Percentiles rank a stretch among this genome's conserved stretches.
Evolutionary conservation across 2,888 invertebrate genomes (phyloP).

Genomic region (Pachymerium ferrugineum): DNA sequence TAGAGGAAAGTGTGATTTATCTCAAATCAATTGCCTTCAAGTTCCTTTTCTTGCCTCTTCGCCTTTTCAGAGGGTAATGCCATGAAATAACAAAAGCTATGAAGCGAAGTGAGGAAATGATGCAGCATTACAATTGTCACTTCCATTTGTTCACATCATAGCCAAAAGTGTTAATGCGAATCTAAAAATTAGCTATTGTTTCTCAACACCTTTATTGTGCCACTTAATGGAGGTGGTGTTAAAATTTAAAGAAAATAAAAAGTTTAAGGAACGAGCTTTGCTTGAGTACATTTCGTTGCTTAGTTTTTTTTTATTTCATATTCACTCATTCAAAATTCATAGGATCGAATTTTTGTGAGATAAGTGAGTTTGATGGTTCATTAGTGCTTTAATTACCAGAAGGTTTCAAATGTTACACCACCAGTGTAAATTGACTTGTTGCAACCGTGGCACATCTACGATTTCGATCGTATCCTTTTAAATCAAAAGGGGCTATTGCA

Average conservation of each 20-base stretch:
- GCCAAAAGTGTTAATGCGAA: not conserved
- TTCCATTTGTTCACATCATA: conserved; percentile 19
- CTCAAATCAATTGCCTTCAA: conserved; percentile 1
- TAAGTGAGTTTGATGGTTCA: not conserved
- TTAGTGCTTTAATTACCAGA: conserved; percentile 21
- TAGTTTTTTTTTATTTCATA: not conserved
- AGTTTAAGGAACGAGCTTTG: not conserved
- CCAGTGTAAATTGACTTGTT: not conserved
- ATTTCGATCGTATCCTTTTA: conserved; percentile 23
- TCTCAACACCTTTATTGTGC: conserved; percentile 1
- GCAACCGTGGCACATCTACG: not conserved
- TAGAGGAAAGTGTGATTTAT: too few species aligned
- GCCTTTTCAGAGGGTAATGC: not conserved
- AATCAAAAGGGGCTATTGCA: too few species aligned
- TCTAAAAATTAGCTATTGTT: conserved; percentile 22
- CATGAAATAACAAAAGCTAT: conserved; percentile 19
- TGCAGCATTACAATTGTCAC: not conserved
- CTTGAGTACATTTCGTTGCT: conserved; percentile 4
- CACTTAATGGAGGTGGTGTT: not conserved
- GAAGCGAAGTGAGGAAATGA: conserved; percentile 25
- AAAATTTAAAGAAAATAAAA: conserved; percentile 5
- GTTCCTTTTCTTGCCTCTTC: not conserved
- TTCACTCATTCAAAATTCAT: not conserved
- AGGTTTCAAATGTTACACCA: conserved; percentile 17
- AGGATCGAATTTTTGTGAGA: not conserved